Evolutionary conservation across 2,888 invertebrate species (phyloP).

Genomic region (Acronicta psi): DNA sequence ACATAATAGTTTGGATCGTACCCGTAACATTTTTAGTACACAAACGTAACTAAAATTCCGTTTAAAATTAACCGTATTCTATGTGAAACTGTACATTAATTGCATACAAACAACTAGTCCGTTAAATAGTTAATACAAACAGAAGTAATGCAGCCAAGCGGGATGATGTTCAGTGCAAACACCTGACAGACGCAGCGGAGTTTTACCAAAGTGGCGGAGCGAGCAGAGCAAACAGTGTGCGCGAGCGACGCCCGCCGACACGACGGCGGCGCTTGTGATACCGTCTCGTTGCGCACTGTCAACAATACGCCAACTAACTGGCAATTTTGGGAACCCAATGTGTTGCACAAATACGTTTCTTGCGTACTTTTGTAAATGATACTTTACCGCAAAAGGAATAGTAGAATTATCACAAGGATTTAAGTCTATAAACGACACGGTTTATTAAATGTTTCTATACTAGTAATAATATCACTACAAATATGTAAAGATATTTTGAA

Average conservation of each 20-base stretch:
- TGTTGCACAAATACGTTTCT: not conserved
- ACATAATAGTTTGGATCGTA: no score
- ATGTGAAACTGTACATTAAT: constrained; percentile 64
- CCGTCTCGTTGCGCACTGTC: constrained; percentile 32
- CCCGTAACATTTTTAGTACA: constrained; percentile 1
- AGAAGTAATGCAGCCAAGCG: constrained; percentile 60
- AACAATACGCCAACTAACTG: constrained; percentile 34
- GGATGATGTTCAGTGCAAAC: constrained; percentile 78
- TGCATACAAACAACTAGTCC: constrained; percentile 66
- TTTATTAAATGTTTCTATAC: no score
- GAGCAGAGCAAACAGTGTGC: constrained; percentile 66
- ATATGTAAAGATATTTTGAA: no score
- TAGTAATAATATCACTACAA: no score
- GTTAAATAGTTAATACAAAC: constrained; percentile 67
- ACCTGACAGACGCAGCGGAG: constrained; percentile 79
- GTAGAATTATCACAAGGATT: no score
- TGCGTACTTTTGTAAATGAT: not conserved
- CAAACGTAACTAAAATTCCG: constrained; percentile 11
- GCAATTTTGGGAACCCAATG: constrained; percentile 15
- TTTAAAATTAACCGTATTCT: constrained; percentile 13
- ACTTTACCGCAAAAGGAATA: no score
- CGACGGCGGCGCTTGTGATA: constrained; percentile 7
- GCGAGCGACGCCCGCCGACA: constrained; percentile 35
- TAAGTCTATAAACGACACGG: no score
- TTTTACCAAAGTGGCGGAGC: constrained; percentile 71